A percentile compares a stretch with the other conserved stretches of the same genome.
These are phyloP conservation scores for Brachionus calyciflorus DNA, from an alignment of 1,140 invertebrate species.

Conservation along the genomic window DNA sequence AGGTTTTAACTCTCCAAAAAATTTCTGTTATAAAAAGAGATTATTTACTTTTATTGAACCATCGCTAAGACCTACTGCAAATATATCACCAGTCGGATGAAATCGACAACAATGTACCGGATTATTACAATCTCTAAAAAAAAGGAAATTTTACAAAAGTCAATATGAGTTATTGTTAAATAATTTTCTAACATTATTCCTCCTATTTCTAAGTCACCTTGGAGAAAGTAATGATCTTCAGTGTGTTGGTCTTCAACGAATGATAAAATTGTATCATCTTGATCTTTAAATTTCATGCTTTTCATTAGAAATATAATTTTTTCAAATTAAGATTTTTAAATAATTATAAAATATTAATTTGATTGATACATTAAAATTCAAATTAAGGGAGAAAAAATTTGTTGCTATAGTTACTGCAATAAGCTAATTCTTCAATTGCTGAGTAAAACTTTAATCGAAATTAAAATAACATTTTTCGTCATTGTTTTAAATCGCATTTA, in stretches of 20 bases:
- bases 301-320: too few relatives aligned
- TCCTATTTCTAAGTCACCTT: constrained; percentile 1
- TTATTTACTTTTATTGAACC: constrained; percentile 39
- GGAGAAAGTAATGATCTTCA: background rate
- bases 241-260: background rate
- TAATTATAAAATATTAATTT: too few relatives aligned
- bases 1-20: background rate
- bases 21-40: background rate
- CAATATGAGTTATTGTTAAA: background rate
- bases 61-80: constrained; percentile 16
- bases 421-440: too few relatives aligned
- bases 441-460: too few relatives aligned
- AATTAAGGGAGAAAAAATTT: too few relatives aligned
- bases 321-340: too few relatives aligned
- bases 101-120: constrained; percentile 37
- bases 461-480: too few relatives aligned
- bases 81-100: constrained; percentile 12
- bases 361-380: too few relatives aligned
- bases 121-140: constrained; percentile 18
- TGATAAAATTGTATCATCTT: background rate
- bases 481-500: too few relatives aligned
- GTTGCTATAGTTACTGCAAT: too few relatives aligned
- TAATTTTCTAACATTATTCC: background rate
- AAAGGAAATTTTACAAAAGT: background rate
- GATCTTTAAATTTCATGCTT: background rate